Percentiles rank a stretch among this genome's conserved stretches.
These are phyloP conservation scores for Lepidonotus clava DNA, from an alignment of 2,888 invertebrate species.

Conservation along the genomic window DNA sequence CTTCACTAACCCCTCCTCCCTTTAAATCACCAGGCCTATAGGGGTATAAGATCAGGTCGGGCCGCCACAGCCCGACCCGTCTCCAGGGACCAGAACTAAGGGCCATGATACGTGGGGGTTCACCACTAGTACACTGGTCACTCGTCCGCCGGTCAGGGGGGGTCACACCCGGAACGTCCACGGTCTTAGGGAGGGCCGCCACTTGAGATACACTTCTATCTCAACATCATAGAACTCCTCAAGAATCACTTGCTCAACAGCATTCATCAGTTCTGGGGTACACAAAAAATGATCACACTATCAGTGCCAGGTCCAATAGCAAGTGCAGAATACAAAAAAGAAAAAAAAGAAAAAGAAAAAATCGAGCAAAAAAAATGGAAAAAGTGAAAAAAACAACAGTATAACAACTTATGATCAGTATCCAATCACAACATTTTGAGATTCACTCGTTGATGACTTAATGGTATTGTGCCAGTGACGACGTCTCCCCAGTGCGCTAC, in stretches of 20 bases:
- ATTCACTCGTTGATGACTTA: too few relatives aligned
- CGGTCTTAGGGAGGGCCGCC: conserved; percentile 61
- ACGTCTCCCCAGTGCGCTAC: too few relatives aligned
- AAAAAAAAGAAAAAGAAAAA: background rate
- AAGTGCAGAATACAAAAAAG: conserved; percentile 12
- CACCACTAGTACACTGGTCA: too few relatives aligned
- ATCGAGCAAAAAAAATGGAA: background rate
- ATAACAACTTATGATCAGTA: background rate
- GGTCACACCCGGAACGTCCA: too few relatives aligned
- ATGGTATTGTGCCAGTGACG: too few relatives aligned
- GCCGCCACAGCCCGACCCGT: too few relatives aligned
- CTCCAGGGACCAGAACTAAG: too few relatives aligned
- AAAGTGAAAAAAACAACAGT: background rate
- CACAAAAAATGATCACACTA: conserved; percentile 14
- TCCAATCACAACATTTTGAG: conserved; percentile 21
- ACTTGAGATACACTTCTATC: conserved; percentile 74
- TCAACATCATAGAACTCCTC: conserved; percentile 76
- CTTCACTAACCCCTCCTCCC: too few relatives aligned
- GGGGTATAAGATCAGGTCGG: too few relatives aligned
- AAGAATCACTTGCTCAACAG: conserved; percentile 69
- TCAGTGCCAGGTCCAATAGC: conserved; percentile 43
- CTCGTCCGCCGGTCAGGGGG: too few relatives aligned
- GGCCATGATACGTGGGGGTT: too few relatives aligned
- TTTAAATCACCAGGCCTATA: too few relatives aligned
- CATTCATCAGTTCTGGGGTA: conserved; percentile 68